Conservation (phyloP, 2,888 invertebrate species). For the Nemapogon koenigi region DNA sequence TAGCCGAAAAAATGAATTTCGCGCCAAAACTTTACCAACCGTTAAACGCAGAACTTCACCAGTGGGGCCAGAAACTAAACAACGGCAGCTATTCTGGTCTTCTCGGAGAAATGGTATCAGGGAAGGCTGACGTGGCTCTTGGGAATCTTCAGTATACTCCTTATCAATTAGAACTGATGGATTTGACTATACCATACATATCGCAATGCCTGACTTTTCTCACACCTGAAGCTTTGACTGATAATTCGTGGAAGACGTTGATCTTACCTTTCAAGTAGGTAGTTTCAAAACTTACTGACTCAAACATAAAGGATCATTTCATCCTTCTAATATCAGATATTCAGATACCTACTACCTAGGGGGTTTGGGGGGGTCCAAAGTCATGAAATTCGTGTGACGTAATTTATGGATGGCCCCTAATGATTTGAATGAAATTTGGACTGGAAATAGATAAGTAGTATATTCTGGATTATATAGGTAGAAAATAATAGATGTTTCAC, state of each 20-base stretch:
- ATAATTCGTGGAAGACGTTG: conserved; percentile 85
- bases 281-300: too few species aligned
- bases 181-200: conserved; percentile 80
- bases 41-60: conserved; percentile 60
- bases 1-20: conserved; percentile 77
- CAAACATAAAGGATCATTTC: too few species aligned
- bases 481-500: too few species aligned
- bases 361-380: too few species aligned
- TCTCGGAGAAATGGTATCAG: conserved; percentile 73
- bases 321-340: too few species aligned
- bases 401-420: too few species aligned
- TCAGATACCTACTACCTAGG: too few species aligned
- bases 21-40: conserved; percentile 71
- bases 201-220: conserved; percentile 84
- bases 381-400: too few species aligned
- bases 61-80: conserved; percentile 70
- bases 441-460: too few species aligned
- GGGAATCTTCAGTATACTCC: conserved; percentile 81
- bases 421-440: too few species aligned
- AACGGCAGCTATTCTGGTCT: conserved; percentile 76
- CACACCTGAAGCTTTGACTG: conserved; percentile 80
- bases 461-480: too few species aligned
- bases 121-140: conserved; percentile 74
- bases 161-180: conserved; percentile 71
- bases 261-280: conserved; percentile 79